These are phyloP conservation scores for Nyctibius bracteatus DNA, from an alignment of 2,113 vertebrate genomes.

Conservation along the genomic window DNA sequence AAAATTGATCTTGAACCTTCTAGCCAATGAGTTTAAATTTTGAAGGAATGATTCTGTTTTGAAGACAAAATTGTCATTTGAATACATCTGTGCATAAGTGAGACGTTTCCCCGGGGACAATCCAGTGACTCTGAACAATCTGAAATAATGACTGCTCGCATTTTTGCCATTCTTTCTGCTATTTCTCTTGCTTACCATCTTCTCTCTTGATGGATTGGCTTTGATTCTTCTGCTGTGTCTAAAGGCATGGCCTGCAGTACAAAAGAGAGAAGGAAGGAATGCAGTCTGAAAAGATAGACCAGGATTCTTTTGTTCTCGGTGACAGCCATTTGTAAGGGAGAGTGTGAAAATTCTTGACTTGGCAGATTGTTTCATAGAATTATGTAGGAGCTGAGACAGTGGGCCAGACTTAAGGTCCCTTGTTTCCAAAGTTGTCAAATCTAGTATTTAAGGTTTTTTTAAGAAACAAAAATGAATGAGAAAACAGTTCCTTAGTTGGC, in stretches of 20 bases:
- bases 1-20: neutral
- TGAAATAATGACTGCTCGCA: constrained; percentile 10
- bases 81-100: neutral
- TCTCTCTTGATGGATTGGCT: constrained; percentile 46
- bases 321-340: constrained; percentile 21
- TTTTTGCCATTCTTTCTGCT: constrained; percentile 41
- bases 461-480: neutral
- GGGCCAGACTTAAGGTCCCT: neutral
- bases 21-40: neutral
- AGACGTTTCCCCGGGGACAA: constrained; percentile 48
- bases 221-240: constrained; percentile 43
- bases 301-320: constrained; percentile 11
- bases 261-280: constrained; percentile 39
- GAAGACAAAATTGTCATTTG: neutral
- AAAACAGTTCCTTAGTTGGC: neutral
- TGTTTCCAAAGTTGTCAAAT: neutral
- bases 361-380: neutral
- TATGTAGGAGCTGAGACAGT: neutral
- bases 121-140: neutral
- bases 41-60: neutral
- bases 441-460: neutral
- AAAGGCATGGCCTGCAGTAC: constrained; percentile 38
- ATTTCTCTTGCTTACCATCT: constrained; percentile 20
- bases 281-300: constrained; percentile 43
- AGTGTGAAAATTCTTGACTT: constrained; percentile 41